Evolutionary conservation across 2,113 vertebrate species (phyloP).

Genomic region (Platysternon megacephalum): DNA sequence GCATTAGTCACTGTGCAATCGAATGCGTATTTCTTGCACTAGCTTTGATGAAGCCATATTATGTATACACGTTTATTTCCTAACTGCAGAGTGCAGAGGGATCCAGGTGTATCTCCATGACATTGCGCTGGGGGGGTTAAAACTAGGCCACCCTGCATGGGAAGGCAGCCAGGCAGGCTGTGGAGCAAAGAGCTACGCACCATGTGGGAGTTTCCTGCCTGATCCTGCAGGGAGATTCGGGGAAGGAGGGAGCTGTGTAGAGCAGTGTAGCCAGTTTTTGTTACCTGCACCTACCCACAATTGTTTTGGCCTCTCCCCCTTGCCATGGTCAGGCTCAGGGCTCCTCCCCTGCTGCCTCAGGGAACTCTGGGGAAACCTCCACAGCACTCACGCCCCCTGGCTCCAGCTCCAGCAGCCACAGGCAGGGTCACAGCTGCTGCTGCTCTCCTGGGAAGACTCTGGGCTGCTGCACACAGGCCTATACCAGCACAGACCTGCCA

Average conservation of each 20-base stretch:
- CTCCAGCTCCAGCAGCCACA: background rate
- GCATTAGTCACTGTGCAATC: too few relatives aligned
- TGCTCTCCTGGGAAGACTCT: background rate
- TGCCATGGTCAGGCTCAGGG: background rate
- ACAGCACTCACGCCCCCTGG: background rate
- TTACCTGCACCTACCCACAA: too few relatives aligned
- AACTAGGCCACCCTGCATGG: background rate
- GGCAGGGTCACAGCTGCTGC: background rate
- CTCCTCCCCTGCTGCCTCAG: background rate
- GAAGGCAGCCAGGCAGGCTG: background rate
- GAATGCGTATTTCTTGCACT: too few relatives aligned
- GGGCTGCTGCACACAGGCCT: accelerated
- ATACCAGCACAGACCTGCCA: background rate
- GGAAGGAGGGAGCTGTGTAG: background rate
- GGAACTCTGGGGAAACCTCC: background rate
- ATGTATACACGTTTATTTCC: too few relatives aligned
- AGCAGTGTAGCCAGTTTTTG: background rate
- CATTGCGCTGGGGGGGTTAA: background rate
- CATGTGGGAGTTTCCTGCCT: background rate
- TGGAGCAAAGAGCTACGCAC: background rate
- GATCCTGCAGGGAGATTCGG: background rate
- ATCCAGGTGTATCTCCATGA: background rate
- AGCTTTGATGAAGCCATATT: too few relatives aligned
- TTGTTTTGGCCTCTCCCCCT: background rate
- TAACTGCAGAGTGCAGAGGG: background rate